Conservation (phyloP, 1,140 invertebrate species). For the Diploscapter pachys region DNA sequence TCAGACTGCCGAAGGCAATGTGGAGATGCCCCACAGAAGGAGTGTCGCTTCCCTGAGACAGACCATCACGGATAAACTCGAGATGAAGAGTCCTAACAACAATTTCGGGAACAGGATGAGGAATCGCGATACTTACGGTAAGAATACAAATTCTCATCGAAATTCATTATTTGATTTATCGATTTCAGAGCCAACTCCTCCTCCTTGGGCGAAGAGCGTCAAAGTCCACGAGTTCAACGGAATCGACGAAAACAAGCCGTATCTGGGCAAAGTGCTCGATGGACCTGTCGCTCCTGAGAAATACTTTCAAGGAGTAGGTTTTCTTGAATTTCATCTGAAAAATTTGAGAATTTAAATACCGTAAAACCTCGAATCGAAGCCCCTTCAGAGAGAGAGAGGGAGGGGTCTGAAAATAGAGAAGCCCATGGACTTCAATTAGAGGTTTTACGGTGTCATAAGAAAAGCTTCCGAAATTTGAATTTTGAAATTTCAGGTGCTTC, state of each 20-base stretch:
- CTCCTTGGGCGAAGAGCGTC: slow-evolving; percentile 27
- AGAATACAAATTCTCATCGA: neutral
- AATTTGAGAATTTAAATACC: too few species aligned
- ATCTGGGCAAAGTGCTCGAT: slow-evolving; percentile 23
- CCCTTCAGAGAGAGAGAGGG: too few species aligned
- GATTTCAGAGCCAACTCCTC: slow-evolving; percentile 3
- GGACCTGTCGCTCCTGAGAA: slow-evolving; percentile 27
- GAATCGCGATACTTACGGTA: neutral
- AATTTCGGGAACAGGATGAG: neutral
- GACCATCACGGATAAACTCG: slow-evolving; percentile 17
- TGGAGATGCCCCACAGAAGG: neutral
- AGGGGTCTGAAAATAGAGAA: too few species aligned
- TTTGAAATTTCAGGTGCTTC: too few species aligned
- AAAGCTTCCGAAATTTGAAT: too few species aligned
- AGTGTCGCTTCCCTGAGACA: slow-evolving; percentile 12
- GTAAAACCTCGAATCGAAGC: too few species aligned
- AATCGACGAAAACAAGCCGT: slow-evolving; percentile 19
- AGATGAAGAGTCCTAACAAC: slow-evolving; percentile 8
- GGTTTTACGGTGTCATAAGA: too few species aligned
- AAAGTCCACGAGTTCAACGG: slow-evolving; percentile 22
- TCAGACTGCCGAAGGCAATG: too few species aligned
- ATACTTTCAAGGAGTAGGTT: slow-evolving; percentile 22
- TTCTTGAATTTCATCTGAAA: too few species aligned
- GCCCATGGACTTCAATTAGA: too few species aligned
- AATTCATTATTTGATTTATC: neutral